Evolutionary conservation across 2,888 invertebrate genomes (phyloP), one percentile per base, ranked within the genome.

Genomic region (Bruchidius siliquastri): DNA sequence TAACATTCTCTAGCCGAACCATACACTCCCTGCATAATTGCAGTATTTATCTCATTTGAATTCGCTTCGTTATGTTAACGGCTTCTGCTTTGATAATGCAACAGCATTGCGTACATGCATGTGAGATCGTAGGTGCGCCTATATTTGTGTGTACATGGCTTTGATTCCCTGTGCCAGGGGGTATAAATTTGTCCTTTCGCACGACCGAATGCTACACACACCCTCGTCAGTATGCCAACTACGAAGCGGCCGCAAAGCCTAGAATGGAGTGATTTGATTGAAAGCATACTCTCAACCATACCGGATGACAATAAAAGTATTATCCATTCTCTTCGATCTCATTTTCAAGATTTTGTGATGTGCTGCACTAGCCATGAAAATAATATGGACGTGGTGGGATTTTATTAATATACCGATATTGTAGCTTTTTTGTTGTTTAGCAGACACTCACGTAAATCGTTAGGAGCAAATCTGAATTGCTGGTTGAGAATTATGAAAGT

Each of bases 1-100:
- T 74, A 72, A 72, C 73, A 75, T 75, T 75, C 73, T 49, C 49
- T 13, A 72, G 70, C 68, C 69, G 72, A 67, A 69, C 69, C 74
- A 70, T 72, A 74, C 68, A 68, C 20, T 18, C 68, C 4, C 21
- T 73, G 77, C 77, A 77, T 76, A 76, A 74, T 76, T 75, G 77
- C 73, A 73, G 73, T 75, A 77, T 77, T 77, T 76, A 76, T 76
- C 77, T 77, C 77, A 77, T 77, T 77, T 72, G 75, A 76, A 77
- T 77, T 74, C 77, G 72, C 75, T 75, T 74, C 75, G 76, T 74
- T 77, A 77, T 77, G 76, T 74, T 76, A 76, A 77, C 75, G 49
- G 49, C 49, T 49, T 49, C 49, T 3, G 49, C 49, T 49, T 49
- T 49, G 49, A 1, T 49, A 18, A 13, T 8, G 26, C 26, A 49